Conservation (phyloP, 1,140 invertebrate species). For the Hypsibius dujardini region DNA sequence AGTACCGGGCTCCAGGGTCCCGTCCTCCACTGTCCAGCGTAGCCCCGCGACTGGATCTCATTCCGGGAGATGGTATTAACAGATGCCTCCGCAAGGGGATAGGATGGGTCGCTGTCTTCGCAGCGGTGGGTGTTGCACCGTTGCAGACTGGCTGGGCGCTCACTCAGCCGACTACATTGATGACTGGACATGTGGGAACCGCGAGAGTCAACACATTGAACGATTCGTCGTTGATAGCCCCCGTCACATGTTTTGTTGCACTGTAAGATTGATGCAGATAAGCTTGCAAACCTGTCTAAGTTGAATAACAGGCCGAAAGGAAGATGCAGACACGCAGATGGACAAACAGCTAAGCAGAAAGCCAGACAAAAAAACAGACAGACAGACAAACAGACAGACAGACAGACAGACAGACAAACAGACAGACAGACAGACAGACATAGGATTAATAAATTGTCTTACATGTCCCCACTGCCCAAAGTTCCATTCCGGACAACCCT, state of each 20-base stretch:
- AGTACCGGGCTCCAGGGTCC: neutral
- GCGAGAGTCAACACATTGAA: conserved; percentile 1
- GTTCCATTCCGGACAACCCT: conserved; percentile 46
- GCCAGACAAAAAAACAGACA: no score
- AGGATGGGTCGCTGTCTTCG: neutral
- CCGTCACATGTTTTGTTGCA: conserved; percentile 30
- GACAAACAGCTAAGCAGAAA: no score
- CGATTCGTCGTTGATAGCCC: conserved; percentile 25
- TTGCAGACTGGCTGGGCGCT: conserved; percentile 7
- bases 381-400: no score
- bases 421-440: no score
- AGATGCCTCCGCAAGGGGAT: neutral
- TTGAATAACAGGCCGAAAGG: conserved; percentile 20
- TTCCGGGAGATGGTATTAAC: no score
- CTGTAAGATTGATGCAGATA: no score
- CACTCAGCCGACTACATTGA: conserved; percentile 24
- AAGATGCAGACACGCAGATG: neutral
- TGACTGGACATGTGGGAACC: conserved; percentile 29
- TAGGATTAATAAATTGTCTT: no score
- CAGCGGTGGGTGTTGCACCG: conserved; percentile 26
- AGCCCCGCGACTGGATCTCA: neutral
- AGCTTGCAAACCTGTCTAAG: conserved; percentile 30
- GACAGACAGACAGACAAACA: no score
- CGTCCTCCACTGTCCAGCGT: neutral
- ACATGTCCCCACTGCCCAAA: conserved; percentile 45